Conservation (phyloP, 2,113 vertebrate genomes). For the Mesocricetus auratus region DNA sequence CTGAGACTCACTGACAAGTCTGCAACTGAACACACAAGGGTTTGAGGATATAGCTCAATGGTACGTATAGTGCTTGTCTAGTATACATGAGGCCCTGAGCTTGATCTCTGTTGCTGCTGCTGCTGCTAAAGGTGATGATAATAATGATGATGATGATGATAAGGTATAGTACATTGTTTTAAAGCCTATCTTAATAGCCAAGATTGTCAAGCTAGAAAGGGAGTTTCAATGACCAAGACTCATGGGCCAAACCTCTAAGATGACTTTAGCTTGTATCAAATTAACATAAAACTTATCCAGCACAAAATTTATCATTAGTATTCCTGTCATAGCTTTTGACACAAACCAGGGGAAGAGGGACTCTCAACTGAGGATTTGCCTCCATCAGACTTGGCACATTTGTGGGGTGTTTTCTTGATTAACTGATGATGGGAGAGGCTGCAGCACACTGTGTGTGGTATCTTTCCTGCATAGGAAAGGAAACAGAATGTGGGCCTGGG, state of each 20-base stretch:
- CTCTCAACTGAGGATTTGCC: background rate
- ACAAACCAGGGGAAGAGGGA: background rate
- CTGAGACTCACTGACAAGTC: background rate
- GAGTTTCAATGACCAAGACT: background rate
- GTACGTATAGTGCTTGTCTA: background rate
- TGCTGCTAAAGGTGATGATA: background rate
- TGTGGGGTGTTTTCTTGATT: background rate
- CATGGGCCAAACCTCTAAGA: background rate
- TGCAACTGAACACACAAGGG: background rate
- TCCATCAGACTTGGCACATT: background rate
- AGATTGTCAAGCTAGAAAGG: background rate
- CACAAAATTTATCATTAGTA: background rate
- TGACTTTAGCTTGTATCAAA: background rate
- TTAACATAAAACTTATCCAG: background rate
- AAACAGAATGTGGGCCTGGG: background rate
- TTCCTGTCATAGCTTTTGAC: background rate
- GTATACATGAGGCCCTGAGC: background rate
- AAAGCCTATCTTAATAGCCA: conserved; percentile 5
- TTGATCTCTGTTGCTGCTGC: no score
- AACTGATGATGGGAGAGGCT: background rate
- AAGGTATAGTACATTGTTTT: background rate
- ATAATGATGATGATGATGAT: background rate
- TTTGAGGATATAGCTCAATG: background rate
- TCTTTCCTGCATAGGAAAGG: background rate
- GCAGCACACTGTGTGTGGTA: background rate